Evolutionary conservation across 2,888 invertebrate species (phyloP).

Genomic region (Acanthopleura granulata): DNA sequence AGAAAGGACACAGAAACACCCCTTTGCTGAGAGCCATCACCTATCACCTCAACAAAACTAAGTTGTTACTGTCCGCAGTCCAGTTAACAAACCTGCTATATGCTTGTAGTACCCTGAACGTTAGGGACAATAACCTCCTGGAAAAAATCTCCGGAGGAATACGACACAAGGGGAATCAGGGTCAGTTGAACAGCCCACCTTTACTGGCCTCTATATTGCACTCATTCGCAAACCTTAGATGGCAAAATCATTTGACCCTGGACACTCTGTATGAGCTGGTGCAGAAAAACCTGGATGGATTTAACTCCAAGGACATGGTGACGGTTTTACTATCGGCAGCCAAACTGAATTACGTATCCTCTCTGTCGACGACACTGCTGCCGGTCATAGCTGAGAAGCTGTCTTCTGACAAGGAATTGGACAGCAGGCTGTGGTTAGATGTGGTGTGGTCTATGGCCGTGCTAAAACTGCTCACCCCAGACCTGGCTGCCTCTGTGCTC

Average conservation of each 20-base stretch:
- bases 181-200: not conserved
- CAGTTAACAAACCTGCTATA: conserved; percentile 32
- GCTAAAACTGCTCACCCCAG: conserved; percentile 18
- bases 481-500: conserved; percentile 26
- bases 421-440: conserved; percentile 29
- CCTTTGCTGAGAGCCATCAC: conserved; percentile 31
- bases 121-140: conserved; percentile 28
- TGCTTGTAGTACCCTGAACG: conserved; percentile 26
- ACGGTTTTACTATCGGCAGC: conserved; percentile 26
- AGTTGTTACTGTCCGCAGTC: conserved; percentile 23
- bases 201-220: conserved; percentile 23
- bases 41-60: conserved; percentile 32
- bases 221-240: conserved; percentile 28
- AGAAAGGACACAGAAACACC: conserved; percentile 29
- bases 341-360: conserved; percentile 22
- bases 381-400: conserved; percentile 17
- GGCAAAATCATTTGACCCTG: conserved; percentile 23
- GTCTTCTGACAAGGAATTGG: conserved; percentile 14
- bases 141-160: conserved; percentile 23
- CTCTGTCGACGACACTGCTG: conserved; percentile 6
- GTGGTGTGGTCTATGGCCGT: conserved; percentile 30
- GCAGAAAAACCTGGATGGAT: not conserved
- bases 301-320: conserved; percentile 21
- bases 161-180: conserved; percentile 11
- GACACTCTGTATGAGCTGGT: conserved; percentile 22